These are phyloP conservation scores for Smutsia gigantea DNA, from an alignment of 2,797 vertebrate genomes.

Conservation along the genomic window DNA sequence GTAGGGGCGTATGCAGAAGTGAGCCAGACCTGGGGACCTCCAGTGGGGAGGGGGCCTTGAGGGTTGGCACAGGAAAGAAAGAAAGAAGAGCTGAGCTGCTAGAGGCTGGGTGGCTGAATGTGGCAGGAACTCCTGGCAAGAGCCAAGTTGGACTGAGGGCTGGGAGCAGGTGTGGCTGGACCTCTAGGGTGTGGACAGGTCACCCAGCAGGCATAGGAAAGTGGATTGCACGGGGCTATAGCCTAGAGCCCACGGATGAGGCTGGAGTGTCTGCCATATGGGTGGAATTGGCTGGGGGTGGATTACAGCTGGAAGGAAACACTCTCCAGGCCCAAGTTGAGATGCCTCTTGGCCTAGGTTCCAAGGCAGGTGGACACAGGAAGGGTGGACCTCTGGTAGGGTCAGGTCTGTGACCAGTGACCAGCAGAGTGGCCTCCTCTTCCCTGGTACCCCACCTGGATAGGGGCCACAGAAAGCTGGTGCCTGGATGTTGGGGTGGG, in stretches of 20 bases:
- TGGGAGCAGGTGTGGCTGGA: not conserved
- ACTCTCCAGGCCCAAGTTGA: no score
- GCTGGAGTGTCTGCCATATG: not conserved
- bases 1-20: not conserved
- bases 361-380: not conserved
- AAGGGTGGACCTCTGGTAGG: not conserved
- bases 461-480: constrained; percentile 65
- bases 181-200: not conserved
- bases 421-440: not conserved
- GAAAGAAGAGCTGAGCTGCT: not conserved
- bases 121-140: not conserved
- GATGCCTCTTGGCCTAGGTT: not conserved
- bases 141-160: not conserved
- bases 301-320: not conserved
- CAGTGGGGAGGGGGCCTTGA: not conserved
- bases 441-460: not conserved
- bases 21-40: not conserved
- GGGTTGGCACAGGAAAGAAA: not conserved
- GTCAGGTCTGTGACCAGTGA: not conserved
- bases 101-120: not conserved
- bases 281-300: not conserved
- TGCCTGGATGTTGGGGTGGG: not conserved
- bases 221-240: not conserved
- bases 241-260: not conserved
- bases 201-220: not conserved